A percentile compares a stretch with the other conserved stretches of the same genome.
These are phyloP conservation scores for Dinoponera quadriceps DNA, from an alignment of 1,140 invertebrate species.

Conservation along the genomic window DNA sequence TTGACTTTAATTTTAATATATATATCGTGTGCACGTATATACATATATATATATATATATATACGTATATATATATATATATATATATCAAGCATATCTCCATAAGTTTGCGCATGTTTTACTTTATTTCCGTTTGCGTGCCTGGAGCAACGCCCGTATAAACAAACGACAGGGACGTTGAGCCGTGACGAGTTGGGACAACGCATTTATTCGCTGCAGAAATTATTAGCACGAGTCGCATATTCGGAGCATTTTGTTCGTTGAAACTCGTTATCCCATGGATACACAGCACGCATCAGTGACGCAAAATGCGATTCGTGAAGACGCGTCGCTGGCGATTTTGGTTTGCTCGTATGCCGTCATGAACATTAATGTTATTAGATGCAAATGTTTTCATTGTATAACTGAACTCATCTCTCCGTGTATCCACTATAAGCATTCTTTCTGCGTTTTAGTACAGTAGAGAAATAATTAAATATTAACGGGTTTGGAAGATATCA, in stretches of 20 bases:
- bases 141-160: not conserved
- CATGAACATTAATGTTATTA: not conserved
- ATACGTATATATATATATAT: too few species aligned
- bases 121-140: not conserved
- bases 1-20: too few species aligned
- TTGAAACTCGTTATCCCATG: conserved; percentile 4
- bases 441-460: not conserved
- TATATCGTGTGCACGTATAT: too few species aligned
- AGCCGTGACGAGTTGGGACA: not conserved
- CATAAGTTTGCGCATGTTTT: too few species aligned
- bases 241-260: not conserved
- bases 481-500: too few species aligned
- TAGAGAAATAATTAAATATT: too few species aligned
- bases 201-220: conserved; percentile 16
- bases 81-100: too few species aligned
- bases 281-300: not conserved
- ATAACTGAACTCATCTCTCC: not conserved
- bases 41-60: too few species aligned
- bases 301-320: conserved; percentile 7
- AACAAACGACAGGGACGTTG: not conserved
- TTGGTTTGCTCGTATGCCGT: not conserved
- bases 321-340: conserved; percentile 10
- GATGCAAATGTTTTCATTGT: conserved; percentile 1
- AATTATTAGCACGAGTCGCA: conserved; percentile 19
- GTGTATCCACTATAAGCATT: not conserved